Conservation (phyloP, 2,797 vertebrate genomes). For the Silurus aristotelis region DNA sequence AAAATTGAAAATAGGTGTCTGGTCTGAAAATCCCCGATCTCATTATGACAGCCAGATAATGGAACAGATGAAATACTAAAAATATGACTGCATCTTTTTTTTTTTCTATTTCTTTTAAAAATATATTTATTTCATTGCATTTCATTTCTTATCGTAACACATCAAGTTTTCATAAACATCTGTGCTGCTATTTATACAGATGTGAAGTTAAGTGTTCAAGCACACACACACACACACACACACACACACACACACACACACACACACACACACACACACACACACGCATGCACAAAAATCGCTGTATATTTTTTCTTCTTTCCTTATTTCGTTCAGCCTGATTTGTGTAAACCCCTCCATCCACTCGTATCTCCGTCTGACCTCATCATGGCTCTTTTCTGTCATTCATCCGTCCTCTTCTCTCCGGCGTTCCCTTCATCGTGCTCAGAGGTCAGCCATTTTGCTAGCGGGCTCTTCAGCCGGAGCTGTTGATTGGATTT, state of each 20-base stretch:
- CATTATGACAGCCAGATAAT: conserved; percentile 49
- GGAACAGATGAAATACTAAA: conserved; percentile 37
- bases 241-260: neutral
- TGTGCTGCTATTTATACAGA: conserved; percentile 37
- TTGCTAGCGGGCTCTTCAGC: conserved; percentile 43
- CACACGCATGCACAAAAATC: too few species aligned
- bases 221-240: neutral
- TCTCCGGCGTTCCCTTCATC: conserved; percentile 33
- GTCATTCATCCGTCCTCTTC: conserved; percentile 41
- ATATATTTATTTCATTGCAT: neutral
- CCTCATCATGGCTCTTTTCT: conserved; percentile 31
- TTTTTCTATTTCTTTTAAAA: neutral
- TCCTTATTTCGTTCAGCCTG: neutral
- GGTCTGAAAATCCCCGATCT: conserved; percentile 45
- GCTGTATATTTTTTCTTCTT: neutral
- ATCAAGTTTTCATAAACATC: conserved; percentile 46
- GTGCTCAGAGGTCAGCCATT: conserved; percentile 47
- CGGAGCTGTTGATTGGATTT: conserved; percentile 54
- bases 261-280: neutral
- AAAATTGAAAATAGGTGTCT: conserved; percentile 43
- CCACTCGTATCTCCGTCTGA: conserved; percentile 37
- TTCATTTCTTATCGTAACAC: conserved; percentile 17
- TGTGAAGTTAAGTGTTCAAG: conserved; percentile 10
- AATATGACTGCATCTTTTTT: neutral
- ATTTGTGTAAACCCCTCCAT: conserved; percentile 42